A percentile compares a stretch with the other conserved stretches of the same genome.
phyloP scores from a whole-genome alignment of 2,113 vertebrate species.

The Cyprinodon brontotheroides region DNA sequence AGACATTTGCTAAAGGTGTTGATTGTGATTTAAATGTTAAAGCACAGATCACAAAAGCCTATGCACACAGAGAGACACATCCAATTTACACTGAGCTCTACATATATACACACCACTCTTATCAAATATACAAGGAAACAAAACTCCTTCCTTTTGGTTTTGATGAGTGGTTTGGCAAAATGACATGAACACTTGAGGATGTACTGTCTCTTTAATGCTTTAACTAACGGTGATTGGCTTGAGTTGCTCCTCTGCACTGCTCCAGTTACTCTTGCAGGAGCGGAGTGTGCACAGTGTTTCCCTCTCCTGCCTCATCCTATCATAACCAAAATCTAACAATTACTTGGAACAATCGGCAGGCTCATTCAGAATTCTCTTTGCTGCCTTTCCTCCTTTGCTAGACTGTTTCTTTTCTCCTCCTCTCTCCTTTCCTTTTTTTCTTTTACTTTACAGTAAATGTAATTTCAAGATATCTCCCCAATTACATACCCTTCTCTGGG shows the following conservation, averaged over 20 bases:
- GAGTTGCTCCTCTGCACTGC: conserved; percentile 28
- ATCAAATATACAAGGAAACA: conserved; percentile 25
- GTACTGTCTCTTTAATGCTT: conserved; percentile 58
- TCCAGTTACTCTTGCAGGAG: conserved; percentile 10
- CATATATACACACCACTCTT: conserved; percentile 34
- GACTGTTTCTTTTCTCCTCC: conserved; percentile 4
- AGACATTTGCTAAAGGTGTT: conserved; percentile 29
- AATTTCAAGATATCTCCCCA: background rate
- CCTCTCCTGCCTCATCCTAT: conserved; percentile 36
- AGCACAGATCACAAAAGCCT: conserved; percentile 17
- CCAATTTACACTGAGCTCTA: conserved; percentile 20
- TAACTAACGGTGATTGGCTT: conserved; percentile 45
- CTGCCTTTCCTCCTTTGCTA: conserved; percentile 14
- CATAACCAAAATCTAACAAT: conserved; percentile 33
- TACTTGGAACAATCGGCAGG: conserved; percentile 17
- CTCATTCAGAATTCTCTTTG: conserved; percentile 37
- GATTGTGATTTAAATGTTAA: conserved; percentile 43
- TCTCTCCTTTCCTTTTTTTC: background rate
- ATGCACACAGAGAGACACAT: background rate
- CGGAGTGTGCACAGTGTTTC: conserved; percentile 5
- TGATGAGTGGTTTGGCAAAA: conserved; percentile 12
- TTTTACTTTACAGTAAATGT: background rate
- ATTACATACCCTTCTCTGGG: background rate
- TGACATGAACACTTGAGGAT: background rate
- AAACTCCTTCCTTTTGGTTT: conserved; percentile 12